Percentiles rank a stretch among this genome's conserved stretches.
Evolutionary conservation across 2,113 vertebrate genomes (phyloP).

Genomic region (Oostethus manadensis): DNA sequence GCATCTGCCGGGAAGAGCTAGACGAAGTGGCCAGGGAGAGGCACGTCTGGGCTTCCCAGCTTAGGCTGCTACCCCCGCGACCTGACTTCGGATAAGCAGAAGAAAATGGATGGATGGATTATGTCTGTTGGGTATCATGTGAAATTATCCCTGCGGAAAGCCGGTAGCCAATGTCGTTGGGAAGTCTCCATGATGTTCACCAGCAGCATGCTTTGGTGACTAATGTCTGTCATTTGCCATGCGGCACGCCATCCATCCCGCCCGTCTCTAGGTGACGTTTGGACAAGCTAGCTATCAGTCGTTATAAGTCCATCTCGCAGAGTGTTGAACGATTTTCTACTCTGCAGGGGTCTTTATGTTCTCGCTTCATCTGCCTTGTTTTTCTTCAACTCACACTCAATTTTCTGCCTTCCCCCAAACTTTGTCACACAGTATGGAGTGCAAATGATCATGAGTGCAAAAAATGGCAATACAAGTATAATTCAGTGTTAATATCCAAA

Average conservation of each 20-base stretch:
- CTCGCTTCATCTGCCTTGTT: slow-evolving; percentile 16
- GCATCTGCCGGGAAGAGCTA: too few relatives aligned
- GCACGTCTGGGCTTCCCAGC: too few relatives aligned
- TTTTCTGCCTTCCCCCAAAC: background rate
- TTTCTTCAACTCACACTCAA: background rate
- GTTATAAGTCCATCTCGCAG: slow-evolving; percentile 28
- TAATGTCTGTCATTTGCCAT: slow-evolving; percentile 31
- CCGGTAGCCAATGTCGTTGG: background rate
- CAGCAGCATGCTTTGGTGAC: slow-evolving; percentile 16
- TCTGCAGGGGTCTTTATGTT: slow-evolving; percentile 25
- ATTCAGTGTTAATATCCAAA: too few relatives aligned
- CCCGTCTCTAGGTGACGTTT: slow-evolving; percentile 42
- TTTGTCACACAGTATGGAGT: too few relatives aligned
- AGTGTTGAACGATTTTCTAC: slow-evolving; percentile 20
- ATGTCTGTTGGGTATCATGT: background rate
- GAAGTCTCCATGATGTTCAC: slow-evolving; percentile 21
- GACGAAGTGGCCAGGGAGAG: too few relatives aligned
- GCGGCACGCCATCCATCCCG: slow-evolving; percentile 27
- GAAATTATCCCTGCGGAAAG: slow-evolving; percentile 27
- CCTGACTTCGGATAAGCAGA: too few relatives aligned
- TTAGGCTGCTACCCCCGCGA: too few relatives aligned
- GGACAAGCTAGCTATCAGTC: slow-evolving; percentile 30
- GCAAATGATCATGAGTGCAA: too few relatives aligned
- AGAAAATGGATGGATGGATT: too few relatives aligned
- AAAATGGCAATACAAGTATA: too few relatives aligned